Percentiles rank a stretch among this genome's conserved stretches.
phyloP scores from a whole-genome alignment of 1,140 invertebrate species.

The Lamellibrachia luymesi region DNA sequence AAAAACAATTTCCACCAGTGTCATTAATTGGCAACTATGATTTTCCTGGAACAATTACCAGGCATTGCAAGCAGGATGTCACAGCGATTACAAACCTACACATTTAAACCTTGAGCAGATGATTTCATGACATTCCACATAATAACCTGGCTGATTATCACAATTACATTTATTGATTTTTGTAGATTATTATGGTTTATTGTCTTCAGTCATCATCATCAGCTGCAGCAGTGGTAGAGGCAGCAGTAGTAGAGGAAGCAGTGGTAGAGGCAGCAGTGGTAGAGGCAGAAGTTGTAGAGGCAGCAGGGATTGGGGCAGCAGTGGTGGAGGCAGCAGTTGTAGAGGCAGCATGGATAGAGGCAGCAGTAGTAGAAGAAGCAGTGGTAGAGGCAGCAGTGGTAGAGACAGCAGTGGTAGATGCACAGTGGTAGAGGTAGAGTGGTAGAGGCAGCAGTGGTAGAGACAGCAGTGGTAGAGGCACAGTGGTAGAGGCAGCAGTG shows the following conservation, averaged over 20 bases:
- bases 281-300: neutral
- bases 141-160: neutral
- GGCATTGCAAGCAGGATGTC: neutral
- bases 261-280: neutral
- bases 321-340: no score
- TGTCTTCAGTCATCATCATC: neutral
- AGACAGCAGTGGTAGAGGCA: no score
- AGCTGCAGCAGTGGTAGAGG: neutral
- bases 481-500: no score
- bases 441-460: no score
- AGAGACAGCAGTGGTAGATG: no score
- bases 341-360: no score
- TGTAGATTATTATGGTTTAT: neutral
- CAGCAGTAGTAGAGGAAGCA: no score
- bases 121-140: neutral
- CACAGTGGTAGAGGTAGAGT: no score
- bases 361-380: no score
- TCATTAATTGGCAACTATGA: neutral
- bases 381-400: no score
- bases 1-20: neutral
- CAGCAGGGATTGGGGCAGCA: neutral
- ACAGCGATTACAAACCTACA: neutral
- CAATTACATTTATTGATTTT: neutral
- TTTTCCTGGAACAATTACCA: neutral
- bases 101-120: neutral